Percentiles rank a stretch among this genome's conserved stretches.
Evolutionary conservation across 2,113 vertebrate species (phyloP).

Genomic region (Ranitomeya variabilis): DNA sequence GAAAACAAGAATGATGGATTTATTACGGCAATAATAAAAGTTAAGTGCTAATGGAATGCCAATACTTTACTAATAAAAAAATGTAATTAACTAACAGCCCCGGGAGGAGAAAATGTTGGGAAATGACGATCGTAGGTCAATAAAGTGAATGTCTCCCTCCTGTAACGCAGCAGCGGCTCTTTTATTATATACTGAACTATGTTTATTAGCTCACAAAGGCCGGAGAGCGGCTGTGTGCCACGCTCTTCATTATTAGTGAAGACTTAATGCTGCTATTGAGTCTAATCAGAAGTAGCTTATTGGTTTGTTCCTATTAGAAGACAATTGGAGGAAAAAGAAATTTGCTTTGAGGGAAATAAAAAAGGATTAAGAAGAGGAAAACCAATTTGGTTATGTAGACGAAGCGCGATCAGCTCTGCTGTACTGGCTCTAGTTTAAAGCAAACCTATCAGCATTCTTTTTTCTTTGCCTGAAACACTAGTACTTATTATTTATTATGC

Average conservation of each 20-base stretch:
- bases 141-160: slow-evolving; percentile 37
- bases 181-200: slow-evolving; percentile 25
- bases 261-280: slow-evolving; percentile 49
- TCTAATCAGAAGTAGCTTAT: slow-evolving; percentile 52
- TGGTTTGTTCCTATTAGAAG: slow-evolving; percentile 46
- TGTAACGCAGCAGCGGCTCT: slow-evolving; percentile 13
- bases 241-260: slow-evolving; percentile 23
- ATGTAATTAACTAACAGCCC: slow-evolving; percentile 42
- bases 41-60: slow-evolving; percentile 18
- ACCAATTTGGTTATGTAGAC: slow-evolving; percentile 8
- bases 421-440: background rate
- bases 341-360: slow-evolving; percentile 47
- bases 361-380: background rate
- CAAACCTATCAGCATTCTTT: background rate
- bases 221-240: background rate
- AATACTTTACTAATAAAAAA: slow-evolving; percentile 42
- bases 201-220: slow-evolving; percentile 42
- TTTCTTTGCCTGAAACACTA: background rate
- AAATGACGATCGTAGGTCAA: slow-evolving; percentile 31
- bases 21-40: slow-evolving; percentile 22
- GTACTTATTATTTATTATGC: too few relatives aligned
- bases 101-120: slow-evolving; percentile 10
- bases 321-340: slow-evolving; percentile 26
- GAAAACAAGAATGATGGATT: slow-evolving; percentile 22
- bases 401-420: background rate